Evolutionary conservation across 2,797 vertebrate genomes (phyloP).

Genomic region (Synaphobranchus kaupii): DNA sequence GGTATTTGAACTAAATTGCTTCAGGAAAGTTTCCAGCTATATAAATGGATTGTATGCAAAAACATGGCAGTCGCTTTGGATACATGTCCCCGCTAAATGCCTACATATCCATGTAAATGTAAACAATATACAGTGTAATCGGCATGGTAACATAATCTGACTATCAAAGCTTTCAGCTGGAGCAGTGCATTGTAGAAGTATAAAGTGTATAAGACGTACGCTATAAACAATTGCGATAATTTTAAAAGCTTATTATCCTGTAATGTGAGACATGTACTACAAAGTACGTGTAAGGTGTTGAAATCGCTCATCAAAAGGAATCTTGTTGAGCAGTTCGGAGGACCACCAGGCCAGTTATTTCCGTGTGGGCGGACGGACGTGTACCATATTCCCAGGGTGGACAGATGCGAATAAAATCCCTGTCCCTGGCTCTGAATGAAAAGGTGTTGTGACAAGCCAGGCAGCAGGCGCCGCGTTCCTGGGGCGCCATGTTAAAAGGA

Average conservation of each 20-base stretch:
- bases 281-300: not conserved
- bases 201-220: not conserved
- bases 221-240: not conserved
- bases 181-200: not conserved
- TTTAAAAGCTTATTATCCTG: not conserved
- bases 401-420: not conserved
- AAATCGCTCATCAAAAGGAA: not conserved
- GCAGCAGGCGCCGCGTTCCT: constrained; percentile 65
- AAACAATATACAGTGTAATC: not conserved
- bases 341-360: not conserved
- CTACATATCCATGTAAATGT: not conserved
- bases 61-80: not conserved
- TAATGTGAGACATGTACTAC: not conserved
- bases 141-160: not conserved
- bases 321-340: not conserved
- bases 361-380: not conserved
- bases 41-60: not conserved
- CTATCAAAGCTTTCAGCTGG: not conserved
- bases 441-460: constrained; percentile 37
- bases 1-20: not conserved
- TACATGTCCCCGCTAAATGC: not conserved
- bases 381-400: not conserved
- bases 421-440: constrained; percentile 36
- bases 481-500: constrained; percentile 66
- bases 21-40: not conserved